Base-by-base conservation (phyloP, 2,888 invertebrate genomes). In the Tethea ocularis region DNA sequence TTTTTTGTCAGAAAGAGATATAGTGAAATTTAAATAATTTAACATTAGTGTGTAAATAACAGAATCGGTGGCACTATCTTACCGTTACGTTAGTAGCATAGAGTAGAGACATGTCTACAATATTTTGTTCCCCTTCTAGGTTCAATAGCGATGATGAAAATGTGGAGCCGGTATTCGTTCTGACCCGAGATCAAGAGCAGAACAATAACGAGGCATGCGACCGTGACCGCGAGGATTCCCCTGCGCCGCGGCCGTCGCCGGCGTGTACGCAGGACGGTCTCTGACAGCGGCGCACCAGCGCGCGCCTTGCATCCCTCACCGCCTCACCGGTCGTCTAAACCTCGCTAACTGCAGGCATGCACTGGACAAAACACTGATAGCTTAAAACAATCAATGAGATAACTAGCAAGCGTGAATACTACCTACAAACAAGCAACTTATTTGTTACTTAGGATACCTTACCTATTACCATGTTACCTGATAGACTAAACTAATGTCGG, bases 121-220 rank as follows among this genome's bases (percentile, higher is more conserved):
- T 57, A 15, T 36, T 58, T 61, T 51, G 56, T 57, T 41, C 57
- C 51, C 55, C 51, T 74, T 75, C 10, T 80, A 91, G 91, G 69
- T 91, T 91, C 64, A 87, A 86, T 66, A 78, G 74, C 57, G 86
- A 87, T 1, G 91, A 91, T 54, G 91, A 91, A 64, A 85, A 84
- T 57, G 86, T 90, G 11, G 88, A 90, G 63, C 91, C 91, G 20
- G 84, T 84, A 7, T 86, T 88, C 63, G 83, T 87, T 53, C 67
- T 90, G 68, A 84, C 77, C 62, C 78, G 83, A 51, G 86, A 87
- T 57, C 78, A 84, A 62, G 88, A 90, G 66, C 86, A 86, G 60
- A 88, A 89, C 67, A 89, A 88, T 61, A 90, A 88, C 65, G 74
- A 80, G 64, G 74, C 80, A 64, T 76, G 69, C 64, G 83, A 83